phyloP scores from a whole-genome alignment of 1,140 invertebrate genomes.

The Popillia japonica region DNA sequence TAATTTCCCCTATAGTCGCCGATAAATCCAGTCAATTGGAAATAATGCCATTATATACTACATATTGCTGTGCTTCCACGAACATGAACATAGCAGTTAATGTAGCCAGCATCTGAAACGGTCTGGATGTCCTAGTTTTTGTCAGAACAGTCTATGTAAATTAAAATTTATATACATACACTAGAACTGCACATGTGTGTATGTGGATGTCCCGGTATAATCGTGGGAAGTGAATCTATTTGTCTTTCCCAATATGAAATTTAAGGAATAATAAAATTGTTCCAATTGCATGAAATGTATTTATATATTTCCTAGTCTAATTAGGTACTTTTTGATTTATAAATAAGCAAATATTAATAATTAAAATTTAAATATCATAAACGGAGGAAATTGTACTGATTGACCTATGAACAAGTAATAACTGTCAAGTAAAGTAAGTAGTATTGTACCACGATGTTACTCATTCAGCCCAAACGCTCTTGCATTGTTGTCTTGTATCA shows the following conservation, averaged over 20 bases:
- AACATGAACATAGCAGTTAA: not conserved
- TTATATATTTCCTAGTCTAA: too few species aligned
- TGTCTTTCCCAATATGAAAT: not conserved
- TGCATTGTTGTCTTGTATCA: not conserved
- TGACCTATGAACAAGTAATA: not conserved
- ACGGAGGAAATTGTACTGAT: not conserved
- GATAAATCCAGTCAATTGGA: not conserved
- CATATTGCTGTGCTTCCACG: not conserved
- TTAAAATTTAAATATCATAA: too few species aligned
- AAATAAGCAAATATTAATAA: too few species aligned
- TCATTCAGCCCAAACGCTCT: not conserved
- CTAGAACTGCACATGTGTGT: not conserved
- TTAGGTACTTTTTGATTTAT: too few species aligned
- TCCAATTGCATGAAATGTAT: not conserved
- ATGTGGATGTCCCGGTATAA: slow-evolving; percentile 7
- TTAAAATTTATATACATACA: slow-evolving; percentile 1
- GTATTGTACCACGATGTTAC: not conserved
- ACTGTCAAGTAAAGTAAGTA: not conserved
- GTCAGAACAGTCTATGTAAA: not conserved
- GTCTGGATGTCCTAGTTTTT: not conserved
- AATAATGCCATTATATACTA: not conserved
- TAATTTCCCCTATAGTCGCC: not conserved
- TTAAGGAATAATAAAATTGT: not conserved
- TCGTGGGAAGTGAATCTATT: not conserved
- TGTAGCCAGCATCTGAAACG: not conserved